These are phyloP conservation scores for Morone saxatilis DNA, from an alignment of 2,113 vertebrate genomes.

Conservation along the genomic window DNA sequence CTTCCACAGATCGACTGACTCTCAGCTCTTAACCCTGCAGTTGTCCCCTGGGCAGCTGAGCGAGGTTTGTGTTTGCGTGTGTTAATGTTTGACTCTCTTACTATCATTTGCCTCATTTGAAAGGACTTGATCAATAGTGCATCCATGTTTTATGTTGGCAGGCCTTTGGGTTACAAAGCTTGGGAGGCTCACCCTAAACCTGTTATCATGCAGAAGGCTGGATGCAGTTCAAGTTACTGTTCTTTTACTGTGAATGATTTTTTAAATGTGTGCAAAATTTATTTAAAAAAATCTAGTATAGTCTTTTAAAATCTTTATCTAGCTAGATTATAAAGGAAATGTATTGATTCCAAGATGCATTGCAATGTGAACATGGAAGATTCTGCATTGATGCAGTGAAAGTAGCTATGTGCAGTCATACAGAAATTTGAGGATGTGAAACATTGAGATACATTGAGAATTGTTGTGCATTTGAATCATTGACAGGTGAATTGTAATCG, in stretches of 20 bases:
- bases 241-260: background rate
- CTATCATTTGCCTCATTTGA: slow-evolving; percentile 2
- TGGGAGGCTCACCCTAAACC: too few species aligned
- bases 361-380: too few species aligned
- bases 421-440: too few species aligned
- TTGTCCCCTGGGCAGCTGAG: background rate
- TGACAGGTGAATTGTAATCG: too few species aligned
- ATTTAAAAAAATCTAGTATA: too few species aligned
- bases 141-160: background rate
- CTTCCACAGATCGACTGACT: slow-evolving; percentile 11
- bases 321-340: too few species aligned
- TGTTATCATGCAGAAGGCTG: background rate
- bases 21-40: slow-evolving; percentile 19
- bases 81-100: background rate
- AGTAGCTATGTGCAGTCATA: too few species aligned
- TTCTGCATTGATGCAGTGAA: too few species aligned
- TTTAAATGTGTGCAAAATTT: background rate
- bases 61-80: background rate
- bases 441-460: too few species aligned
- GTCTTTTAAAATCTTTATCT: too few species aligned
- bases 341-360: too few species aligned
- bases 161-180: background rate
- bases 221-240: background rate
- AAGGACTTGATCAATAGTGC: background rate
- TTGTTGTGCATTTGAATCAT: too few species aligned